Evolutionary conservation across 1,140 invertebrate species (phyloP), one percentile per base, ranked within the genome.

Genomic region (Dreissena polymorpha): DNA sequence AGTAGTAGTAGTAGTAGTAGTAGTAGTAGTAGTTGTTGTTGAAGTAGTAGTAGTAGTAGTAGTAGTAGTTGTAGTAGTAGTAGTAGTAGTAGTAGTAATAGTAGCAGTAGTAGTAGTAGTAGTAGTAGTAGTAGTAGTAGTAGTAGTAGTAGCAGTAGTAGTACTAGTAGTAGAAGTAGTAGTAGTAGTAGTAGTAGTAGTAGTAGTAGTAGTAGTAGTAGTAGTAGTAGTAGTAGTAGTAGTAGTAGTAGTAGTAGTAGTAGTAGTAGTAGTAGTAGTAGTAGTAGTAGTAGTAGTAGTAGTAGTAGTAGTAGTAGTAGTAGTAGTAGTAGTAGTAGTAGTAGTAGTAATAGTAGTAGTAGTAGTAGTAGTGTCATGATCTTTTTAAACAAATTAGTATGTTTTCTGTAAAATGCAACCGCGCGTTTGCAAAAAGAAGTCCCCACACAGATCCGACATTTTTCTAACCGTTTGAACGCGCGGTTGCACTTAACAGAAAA

Each of bases 1-100:
- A 67, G 65, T 67, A 14, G 65, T 67, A 67, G 65, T 67, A 67
- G 65, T 67, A 67, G 65, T 67, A 67, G 23, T 67, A 67, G 65
- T 67, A 67, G 65, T 67, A 67, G 65, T 14, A 57, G 65, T 14
- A 57, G 13, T n/a, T n/a, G n/a, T n/a, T n/a, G n/a, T n/a, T n/a
- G n/a, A n/a, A n/a, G n/a, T n/a, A n/a, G 13, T 39, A 18, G 39
- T 14, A 27, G 21, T 39, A 8, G 8, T n/a, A 10, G 72, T 63
- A 39, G 53, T 75, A 39, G 72, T 63, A 39, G 7, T 25, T 29
- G 72, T 60, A 10, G 72, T 57, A 8, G 72, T 51, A 25, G 21
- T 25, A 8, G 21, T 6, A n/a, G 7, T 39, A 25, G 23, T 25
- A 25, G 67, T 69, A n/a, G 67, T 23, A 39, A 39, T 69, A 18